These are phyloP conservation scores for Pegoplata infirma DNA, from an alignment of 2,888 invertebrate species.

Conservation along the genomic window DNA sequence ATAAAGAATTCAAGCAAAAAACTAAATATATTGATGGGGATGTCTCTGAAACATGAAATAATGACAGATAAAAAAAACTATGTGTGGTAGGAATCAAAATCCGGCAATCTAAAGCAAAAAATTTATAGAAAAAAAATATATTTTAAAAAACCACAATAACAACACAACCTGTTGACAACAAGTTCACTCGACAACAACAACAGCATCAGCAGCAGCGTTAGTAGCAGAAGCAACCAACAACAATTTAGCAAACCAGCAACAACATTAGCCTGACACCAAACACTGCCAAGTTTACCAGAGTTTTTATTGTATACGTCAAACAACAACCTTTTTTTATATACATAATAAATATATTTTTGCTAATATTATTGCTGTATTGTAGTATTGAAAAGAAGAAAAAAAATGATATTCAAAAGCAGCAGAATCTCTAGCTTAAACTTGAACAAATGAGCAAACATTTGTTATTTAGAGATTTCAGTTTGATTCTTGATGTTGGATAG, in stretches of 20 bases:
- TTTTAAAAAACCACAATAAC: slow-evolving; percentile 63
- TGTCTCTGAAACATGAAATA: neutral
- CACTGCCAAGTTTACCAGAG: slow-evolving; percentile 50
- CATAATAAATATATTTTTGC: too few relatives aligned
- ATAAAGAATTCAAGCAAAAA: neutral
- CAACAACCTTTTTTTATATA: slow-evolving; percentile 12
- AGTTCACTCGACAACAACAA: slow-evolving; percentile 56
- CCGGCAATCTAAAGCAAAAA: slow-evolving; percentile 59
- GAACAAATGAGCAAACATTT: slow-evolving; percentile 56
- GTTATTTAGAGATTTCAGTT: slow-evolving; percentile 71
- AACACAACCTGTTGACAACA: slow-evolving; percentile 65
- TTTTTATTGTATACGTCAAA: slow-evolving; percentile 65
- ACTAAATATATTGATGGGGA: neutral
- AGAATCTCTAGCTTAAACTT: slow-evolving; percentile 35
- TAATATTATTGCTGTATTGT: neutral
- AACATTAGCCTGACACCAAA: slow-evolving; percentile 56
- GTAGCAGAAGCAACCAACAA: slow-evolving; percentile 38
- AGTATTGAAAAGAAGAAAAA: neutral
- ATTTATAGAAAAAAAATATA: too few relatives aligned
- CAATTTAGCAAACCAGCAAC: slow-evolving; percentile 5
- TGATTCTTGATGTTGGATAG: slow-evolving; percentile 78
- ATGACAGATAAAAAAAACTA: neutral
- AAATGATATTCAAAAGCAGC: neutral
- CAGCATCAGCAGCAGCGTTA: slow-evolving; percentile 50
- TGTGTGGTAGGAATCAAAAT: slow-evolving; percentile 49